Evolutionary conservation across 1,140 invertebrate species (phyloP).

Genomic region (Ladona fulva): DNA sequence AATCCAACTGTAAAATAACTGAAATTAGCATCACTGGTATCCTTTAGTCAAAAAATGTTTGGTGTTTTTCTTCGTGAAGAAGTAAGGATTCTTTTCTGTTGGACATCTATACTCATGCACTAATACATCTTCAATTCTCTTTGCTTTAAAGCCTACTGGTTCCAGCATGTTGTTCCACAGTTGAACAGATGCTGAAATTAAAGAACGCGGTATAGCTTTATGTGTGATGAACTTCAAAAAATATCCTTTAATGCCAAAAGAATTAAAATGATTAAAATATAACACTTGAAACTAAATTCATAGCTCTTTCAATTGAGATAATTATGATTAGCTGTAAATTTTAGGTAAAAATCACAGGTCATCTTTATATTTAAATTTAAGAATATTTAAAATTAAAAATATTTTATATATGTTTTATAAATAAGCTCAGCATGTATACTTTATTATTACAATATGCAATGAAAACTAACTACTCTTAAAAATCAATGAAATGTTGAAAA

Average conservation of each 20-base stretch:
- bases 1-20: no score
- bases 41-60: not conserved
- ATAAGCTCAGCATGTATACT: not conserved
- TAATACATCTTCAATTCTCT: constrained; percentile 27
- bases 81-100: constrained; percentile 32
- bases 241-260: not conserved
- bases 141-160: constrained; percentile 37
- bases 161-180: constrained; percentile 55
- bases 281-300: no score
- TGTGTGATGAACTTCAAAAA: not conserved
- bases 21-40: not conserved
- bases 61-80: constrained; percentile 32
- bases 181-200: constrained; percentile 38
- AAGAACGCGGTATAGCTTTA: not conserved
- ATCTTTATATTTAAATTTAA: not conserved
- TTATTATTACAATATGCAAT: no score
- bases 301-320: no score
- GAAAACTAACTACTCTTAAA: not conserved
- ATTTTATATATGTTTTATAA: not conserved
- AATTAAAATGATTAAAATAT: not conserved
- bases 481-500: not conserved
- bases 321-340: not conserved
- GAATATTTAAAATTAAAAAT: not conserved
- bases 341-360: not conserved
- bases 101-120: constrained; percentile 32